These are phyloP conservation scores for Dasypogon diadema DNA, from an alignment of 2,888 invertebrate species.

Conservation along the genomic window DNA sequence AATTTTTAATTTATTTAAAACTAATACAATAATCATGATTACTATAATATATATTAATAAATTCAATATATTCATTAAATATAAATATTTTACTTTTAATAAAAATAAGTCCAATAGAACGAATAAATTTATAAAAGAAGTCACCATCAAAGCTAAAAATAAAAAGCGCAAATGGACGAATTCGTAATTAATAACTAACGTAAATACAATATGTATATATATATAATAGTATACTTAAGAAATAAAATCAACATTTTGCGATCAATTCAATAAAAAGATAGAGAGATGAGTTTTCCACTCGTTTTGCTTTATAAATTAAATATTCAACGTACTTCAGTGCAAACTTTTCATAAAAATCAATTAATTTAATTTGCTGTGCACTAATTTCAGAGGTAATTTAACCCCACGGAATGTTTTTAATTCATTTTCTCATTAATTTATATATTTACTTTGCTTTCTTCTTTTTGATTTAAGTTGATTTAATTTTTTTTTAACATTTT, in stretches of 20 bases:
- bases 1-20: constrained; percentile 42
- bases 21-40: constrained; percentile 45
- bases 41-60: constrained; percentile 43
- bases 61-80: constrained; percentile 41
- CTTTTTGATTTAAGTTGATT: background rate
- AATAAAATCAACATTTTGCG: constrained; percentile 30
- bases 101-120: constrained; percentile 33
- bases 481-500: constrained; percentile 30
- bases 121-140: constrained; percentile 19
- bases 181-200: constrained; percentile 14
- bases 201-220: constrained; percentile 6
- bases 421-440: background rate
- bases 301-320: background rate
- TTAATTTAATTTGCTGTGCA: constrained; percentile 13
- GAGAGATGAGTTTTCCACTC: background rate
- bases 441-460: background rate
- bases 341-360: no score
- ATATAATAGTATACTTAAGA: no score
- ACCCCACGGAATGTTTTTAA: constrained; percentile 17
- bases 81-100: constrained; percentile 44
- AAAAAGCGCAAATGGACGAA: constrained; percentile 42
- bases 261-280: constrained; percentile 3
- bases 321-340: background rate
- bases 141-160: constrained; percentile 27
- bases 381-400: constrained; percentile 18